phyloP scores from a whole-genome alignment of 2,113 vertebrate species.

The Rhegmatorhina hoffmannsi region DNA sequence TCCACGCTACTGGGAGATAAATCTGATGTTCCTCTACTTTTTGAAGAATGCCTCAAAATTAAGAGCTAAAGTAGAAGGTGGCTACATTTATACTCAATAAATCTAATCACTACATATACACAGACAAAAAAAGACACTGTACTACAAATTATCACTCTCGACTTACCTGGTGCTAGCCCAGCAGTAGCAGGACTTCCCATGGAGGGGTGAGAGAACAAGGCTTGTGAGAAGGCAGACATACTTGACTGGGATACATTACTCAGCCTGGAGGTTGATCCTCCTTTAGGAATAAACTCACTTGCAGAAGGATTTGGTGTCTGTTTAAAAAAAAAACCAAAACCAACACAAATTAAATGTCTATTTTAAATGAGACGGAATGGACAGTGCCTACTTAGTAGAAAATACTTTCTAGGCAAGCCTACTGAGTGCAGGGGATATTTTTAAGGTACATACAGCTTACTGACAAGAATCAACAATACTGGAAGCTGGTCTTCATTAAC shows the following conservation, averaged over 20 bases:
- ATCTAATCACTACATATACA: neutral
- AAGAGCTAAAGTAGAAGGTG: neutral
- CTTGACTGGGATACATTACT: constrained; percentile 90
- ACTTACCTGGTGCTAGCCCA: constrained; percentile 92
- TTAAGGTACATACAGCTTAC: neutral
- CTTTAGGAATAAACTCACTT: constrained; percentile 98
- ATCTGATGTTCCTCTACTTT: neutral
- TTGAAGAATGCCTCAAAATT: neutral
- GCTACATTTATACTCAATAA: neutral
- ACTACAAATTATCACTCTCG: constrained; percentile 37
- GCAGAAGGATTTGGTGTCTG: constrained; percentile 97
- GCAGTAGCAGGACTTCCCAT: constrained; percentile 88
- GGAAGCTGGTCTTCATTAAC: neutral
- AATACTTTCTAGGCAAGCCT: neutral
- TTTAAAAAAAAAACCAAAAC: constrained; percentile 73
- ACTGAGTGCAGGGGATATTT: neutral
- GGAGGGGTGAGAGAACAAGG: constrained; percentile 90
- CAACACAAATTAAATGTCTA: constrained; percentile 53
- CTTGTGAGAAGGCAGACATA: constrained; percentile 93
- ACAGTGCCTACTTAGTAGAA: neutral
- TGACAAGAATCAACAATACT: neutral
- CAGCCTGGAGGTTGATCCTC: constrained; percentile 88
- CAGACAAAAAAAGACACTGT: neutral
- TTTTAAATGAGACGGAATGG: neutral
- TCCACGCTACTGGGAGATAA: neutral